These are phyloP conservation scores for Amyelois transitella DNA, from an alignment of 1,140 invertebrate genomes.

Conservation along the genomic window DNA sequence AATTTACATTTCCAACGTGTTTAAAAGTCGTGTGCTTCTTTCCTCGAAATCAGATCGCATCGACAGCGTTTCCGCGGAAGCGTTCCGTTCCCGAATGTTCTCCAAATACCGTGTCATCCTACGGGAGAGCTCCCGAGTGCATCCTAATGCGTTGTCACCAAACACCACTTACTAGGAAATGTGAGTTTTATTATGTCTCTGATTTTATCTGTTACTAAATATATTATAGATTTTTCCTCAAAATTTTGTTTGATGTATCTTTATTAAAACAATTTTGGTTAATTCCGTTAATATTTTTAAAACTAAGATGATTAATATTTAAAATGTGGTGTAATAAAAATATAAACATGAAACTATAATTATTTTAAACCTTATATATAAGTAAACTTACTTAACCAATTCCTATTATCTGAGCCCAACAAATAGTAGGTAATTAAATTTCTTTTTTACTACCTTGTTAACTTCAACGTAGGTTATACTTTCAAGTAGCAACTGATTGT, in stretches of 20 bases:
- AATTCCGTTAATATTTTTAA: no score
- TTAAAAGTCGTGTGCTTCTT: neutral
- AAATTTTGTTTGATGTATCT: neutral
- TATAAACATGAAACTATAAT: no score
- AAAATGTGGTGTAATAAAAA: no score
- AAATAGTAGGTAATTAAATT: no score
- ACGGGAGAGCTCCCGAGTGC: slow-evolving; percentile 20
- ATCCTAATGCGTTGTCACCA: slow-evolving; percentile 33
- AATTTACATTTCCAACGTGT: neutral
- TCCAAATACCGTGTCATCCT: slow-evolving; percentile 18
- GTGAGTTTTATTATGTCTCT: slow-evolving; percentile 32
- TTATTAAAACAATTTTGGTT: no score
- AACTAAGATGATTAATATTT: no score
- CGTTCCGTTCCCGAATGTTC: slow-evolving; percentile 11
- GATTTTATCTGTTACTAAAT: slow-evolving; percentile 22
- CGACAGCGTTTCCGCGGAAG: slow-evolving; percentile 20
- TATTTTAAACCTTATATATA: no score
- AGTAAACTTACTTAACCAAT: no score
- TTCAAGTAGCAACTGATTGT: no score
- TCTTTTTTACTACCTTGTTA: no score
- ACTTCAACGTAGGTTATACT: no score
- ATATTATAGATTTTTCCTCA: neutral
- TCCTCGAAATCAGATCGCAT: neutral
- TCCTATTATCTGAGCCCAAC: no score
- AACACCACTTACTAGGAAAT: slow-evolving; percentile 35